Evolutionary conservation across 2,888 invertebrate genomes (phyloP).

Genomic region (Parnassius mnemosyne): DNA sequence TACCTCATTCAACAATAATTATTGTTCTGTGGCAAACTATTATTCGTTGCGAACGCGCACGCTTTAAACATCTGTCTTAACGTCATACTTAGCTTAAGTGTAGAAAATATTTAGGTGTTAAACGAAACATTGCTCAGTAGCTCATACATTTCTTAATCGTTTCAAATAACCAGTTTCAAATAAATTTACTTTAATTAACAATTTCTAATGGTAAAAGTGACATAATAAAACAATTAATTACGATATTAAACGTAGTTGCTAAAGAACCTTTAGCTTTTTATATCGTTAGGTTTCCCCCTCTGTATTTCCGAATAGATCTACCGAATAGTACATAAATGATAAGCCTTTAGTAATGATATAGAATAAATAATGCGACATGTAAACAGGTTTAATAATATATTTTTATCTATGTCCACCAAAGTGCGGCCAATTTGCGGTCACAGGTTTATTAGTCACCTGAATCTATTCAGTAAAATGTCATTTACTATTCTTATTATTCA

Average conservation of each 20-base stretch:
- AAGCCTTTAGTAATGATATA: background rate
- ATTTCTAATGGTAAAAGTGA: background rate
- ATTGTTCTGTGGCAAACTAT: conserved; percentile 9
- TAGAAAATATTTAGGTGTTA: conserved; percentile 18
- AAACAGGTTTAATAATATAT: too few species aligned
- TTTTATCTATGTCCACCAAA: too few species aligned
- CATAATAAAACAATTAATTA: conserved; percentile 5
- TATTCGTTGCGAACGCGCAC: background rate
- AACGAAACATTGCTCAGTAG: conserved; percentile 23
- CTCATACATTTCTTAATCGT: conserved; percentile 14
- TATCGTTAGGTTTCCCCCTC: conserved; percentile 17
- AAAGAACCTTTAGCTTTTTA: conserved; percentile 26
- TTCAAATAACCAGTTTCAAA: conserved; percentile 4
- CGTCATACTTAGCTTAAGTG: conserved; percentile 16
- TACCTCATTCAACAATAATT: background rate
- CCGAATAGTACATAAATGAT: background rate
- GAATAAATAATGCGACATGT: too few species aligned
- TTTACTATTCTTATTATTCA: too few species aligned
- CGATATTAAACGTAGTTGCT: conserved; percentile 14
- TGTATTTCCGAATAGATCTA: conserved; percentile 12
- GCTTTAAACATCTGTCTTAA: conserved; percentile 15
- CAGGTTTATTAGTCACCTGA: too few species aligned
- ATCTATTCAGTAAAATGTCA: too few species aligned
- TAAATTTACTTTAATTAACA: conserved; percentile 2
- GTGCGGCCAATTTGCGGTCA: too few species aligned